Evolutionary conservation across 2,113 vertebrate species (phyloP), one percentile per base, ranked within the genome.

Genomic region (Cinclus cinclus): DNA sequence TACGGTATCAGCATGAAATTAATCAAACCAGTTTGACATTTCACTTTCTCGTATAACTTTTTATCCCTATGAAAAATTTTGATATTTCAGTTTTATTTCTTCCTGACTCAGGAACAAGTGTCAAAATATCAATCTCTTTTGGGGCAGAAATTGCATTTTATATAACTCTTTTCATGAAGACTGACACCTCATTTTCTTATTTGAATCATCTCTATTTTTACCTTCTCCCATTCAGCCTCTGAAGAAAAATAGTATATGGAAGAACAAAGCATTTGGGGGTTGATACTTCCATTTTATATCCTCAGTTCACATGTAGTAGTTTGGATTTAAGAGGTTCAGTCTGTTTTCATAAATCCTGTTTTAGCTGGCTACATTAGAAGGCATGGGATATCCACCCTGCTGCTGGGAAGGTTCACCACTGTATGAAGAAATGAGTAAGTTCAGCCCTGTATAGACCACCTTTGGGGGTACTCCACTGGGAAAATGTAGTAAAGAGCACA

Each of bases 111-210:
- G 74, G 65, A 84, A 13, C 16, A 55, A 79, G 46, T 94, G 84
- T 77, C 84, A 94, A 91, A 95, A 88, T 62, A 92, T 58, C 65
- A 83, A 6, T 86, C 44, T 73, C 55, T 83, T 67, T 50, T 47
- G 74, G 65, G 70, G 74, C 35, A 79, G 53, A 92, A 92, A 90
- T 94, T 74, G 52, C 25, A 84, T 75, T 92, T 94, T 71, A 78
- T 87, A 84, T 92, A 79, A 82, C 20, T 25, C 84, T 94, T 92
- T 67, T 24, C 83, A 91, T 82, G 41, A 89, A 76, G 49, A 92
- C 12, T 90, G 86, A 81, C 42, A 86, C 71, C 70, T 92, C 37
- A 82, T 92, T 94, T 94, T 93, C 69, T 83, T 56, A 83, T 93
- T 92, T 90, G 80, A 93, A 64, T 60, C 33, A 59, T 55, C 62